These are phyloP conservation scores for Drosophila tsacasi DNA, from an alignment of 1,140 invertebrate species.

Conservation along the genomic window DNA sequence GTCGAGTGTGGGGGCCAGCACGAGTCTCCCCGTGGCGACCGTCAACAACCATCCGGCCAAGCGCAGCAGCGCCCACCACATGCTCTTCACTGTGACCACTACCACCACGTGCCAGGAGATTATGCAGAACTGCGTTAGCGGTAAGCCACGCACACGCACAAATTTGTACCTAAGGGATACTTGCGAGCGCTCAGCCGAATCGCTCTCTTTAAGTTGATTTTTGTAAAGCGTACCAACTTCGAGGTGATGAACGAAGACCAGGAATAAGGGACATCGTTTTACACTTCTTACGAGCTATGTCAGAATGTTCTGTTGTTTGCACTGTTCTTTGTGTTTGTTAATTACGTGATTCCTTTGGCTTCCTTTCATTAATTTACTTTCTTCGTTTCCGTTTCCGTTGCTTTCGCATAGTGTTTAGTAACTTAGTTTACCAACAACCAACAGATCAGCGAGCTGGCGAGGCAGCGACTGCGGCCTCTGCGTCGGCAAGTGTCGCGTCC, in stretches of 20 bases:
- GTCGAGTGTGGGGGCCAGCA: constrained; percentile 49
- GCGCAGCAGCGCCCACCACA: constrained; percentile 86
- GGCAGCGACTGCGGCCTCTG: constrained; percentile 13
- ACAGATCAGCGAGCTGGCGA: constrained; percentile 71
- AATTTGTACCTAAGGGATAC: background rate
- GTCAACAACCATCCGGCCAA: constrained; percentile 84
- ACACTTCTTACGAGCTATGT: no score
- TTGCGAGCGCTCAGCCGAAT: background rate
- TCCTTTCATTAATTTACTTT: constrained; percentile 44
- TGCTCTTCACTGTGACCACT: constrained; percentile 90
- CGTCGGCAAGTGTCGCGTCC: constrained; percentile 1
- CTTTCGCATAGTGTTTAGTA: constrained; percentile 68
- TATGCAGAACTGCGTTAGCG: constrained; percentile 83
- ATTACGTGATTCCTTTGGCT: constrained; percentile 11
- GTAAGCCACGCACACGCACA: constrained; percentile 52
- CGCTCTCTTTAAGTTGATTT: background rate
- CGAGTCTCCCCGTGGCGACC: constrained; percentile 64
- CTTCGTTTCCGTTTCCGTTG: constrained; percentile 16
- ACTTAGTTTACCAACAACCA: constrained; percentile 76
- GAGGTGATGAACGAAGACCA: background rate
- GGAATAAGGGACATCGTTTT: background rate
- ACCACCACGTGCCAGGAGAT: constrained; percentile 88
- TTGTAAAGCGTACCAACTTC: background rate
- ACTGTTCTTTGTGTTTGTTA: background rate
- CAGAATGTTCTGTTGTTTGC: no score